Evolutionary conservation across 2,797 vertebrate genomes (phyloP), one percentile per base, ranked within the genome.

Genomic region (Carcharodon carcharias): DNA sequence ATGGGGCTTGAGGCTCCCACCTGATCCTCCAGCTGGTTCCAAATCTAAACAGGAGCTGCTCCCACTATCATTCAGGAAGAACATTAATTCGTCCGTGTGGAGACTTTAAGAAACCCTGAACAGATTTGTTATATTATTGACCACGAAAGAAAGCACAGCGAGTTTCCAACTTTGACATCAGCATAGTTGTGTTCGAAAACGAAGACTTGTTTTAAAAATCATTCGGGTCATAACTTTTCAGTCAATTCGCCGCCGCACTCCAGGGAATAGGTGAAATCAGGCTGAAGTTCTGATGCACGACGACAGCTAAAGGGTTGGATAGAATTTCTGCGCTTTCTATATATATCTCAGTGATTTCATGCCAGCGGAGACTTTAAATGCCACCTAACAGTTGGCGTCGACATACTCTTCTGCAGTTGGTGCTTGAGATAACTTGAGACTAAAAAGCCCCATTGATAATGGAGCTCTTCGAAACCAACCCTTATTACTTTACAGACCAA

Each of bases 271-370:
- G 97, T 97, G 98, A 98, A 98, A 98, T 98, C 98, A 98, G 98
- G 98, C 97, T 98, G 98, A 99, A 98, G 98, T 98, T 98, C 99
- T 99, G 99, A 99, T 99, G 99, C 98, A 99, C 98, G 98, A 98
- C 99, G 99, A 99, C 99, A 99, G 99, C 99, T 99, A 99, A 99
- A 98, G 98, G 98, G 96, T 97, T 16, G 98, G 98, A 98, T 99
- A 99, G 98, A 98, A 98, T 99, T 99, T 99, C 99, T 97, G 97
- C 97, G 98, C 98, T 98, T 98, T 98, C 99, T 99, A 99, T 99
- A 99, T 99, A 99, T 99, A 99, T 99, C 99, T 98, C 98, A 98
- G 97, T 99, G 99, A 99, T 99, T 98, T 98, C 98, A 98, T 99
- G 99, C 98, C 98, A 99, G 97, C 98, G 97, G 97, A 98, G 98